These are phyloP conservation scores for Drosophila ustulata DNA, from an alignment of 2,888 invertebrate genomes.

Conservation along the genomic window DNA sequence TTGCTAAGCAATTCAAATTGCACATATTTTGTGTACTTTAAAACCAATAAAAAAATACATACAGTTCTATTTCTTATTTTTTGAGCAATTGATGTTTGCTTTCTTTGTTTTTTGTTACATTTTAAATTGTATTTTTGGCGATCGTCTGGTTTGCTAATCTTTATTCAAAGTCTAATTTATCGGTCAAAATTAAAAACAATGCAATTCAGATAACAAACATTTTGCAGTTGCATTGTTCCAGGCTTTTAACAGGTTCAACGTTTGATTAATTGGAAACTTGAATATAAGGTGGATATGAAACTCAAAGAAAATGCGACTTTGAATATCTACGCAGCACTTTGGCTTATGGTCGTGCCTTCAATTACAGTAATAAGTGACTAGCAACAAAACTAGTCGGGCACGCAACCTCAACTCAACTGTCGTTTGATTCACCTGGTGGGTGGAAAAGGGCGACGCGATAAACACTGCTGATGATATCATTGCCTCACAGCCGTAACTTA, in stretches of 20 bases:
- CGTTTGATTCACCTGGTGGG: constrained; percentile 35
- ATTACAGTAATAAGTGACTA: constrained; percentile 57
- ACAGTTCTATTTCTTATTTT: too few relatives aligned
- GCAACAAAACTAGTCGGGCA: constrained; percentile 38
- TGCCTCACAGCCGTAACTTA: constrained; percentile 15
- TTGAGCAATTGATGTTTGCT: background rate
- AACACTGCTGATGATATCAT: constrained; percentile 67
- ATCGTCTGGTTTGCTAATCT: constrained; percentile 4
- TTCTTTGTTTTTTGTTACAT: background rate
- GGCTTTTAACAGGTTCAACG: constrained; percentile 4
- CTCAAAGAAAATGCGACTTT: constrained; percentile 11
- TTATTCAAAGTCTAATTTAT: background rate
- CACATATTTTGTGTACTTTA: too few relatives aligned
- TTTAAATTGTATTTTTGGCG: background rate
- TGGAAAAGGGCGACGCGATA: constrained; percentile 44
- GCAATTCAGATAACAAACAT: constrained; percentile 34
- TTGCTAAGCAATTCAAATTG: too few relatives aligned
- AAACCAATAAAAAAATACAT: too few relatives aligned
- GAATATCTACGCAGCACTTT: constrained; percentile 27
- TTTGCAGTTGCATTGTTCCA: constrained; percentile 16
- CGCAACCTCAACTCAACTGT: constrained; percentile 51
- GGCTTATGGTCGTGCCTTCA: constrained; percentile 30
- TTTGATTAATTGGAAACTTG: background rate
- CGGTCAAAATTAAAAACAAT: constrained; percentile 1
- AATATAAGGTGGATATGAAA: background rate